phyloP scores from a whole-genome alignment of 2,888 invertebrate genomes.

The Andrena haemorrhoa region DNA sequence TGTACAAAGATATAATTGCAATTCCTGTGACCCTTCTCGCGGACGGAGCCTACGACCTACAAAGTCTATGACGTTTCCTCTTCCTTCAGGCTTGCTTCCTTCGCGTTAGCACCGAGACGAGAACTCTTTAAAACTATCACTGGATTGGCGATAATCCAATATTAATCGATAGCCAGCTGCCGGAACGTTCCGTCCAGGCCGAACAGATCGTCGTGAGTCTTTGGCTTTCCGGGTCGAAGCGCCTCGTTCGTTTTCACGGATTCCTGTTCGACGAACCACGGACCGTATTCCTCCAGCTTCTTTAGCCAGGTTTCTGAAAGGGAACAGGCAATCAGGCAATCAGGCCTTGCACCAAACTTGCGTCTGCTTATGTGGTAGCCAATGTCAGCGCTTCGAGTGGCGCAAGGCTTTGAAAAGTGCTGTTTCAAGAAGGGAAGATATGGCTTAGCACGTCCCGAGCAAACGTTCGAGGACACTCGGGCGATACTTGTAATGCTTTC shows the following conservation, averaged over 20 bases:
- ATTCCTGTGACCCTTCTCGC: not conserved
- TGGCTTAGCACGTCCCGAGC: no score
- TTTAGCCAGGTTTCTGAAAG: constrained; percentile 91
- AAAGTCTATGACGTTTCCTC: not conserved
- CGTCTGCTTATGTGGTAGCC: no score
- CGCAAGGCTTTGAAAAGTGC: no score
- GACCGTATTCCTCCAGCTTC: constrained; percentile 91
- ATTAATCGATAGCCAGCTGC: constrained; percentile 92
- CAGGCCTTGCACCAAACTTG: not conserved
- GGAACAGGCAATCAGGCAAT: not conserved
- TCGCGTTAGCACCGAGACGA: constrained; percentile 16
- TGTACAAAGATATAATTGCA: not conserved
- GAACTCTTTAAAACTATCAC: constrained; percentile 5
- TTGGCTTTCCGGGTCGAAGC: constrained; percentile 93
- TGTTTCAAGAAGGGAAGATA: no score
- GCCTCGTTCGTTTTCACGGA: constrained; percentile 91
- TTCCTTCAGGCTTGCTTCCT: not conserved
- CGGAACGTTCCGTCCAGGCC: constrained; percentile 96
- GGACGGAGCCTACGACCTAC: not conserved
- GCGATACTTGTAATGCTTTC: no score
- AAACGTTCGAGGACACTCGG: no score
- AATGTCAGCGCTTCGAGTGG: no score
- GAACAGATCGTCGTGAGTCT: constrained; percentile 94
- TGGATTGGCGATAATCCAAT: constrained; percentile 14
- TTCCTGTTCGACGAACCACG: constrained; percentile 94